Base-by-base conservation (phyloP, 2,113 vertebrate genomes). In the Mormyrus lacerda region DNA sequence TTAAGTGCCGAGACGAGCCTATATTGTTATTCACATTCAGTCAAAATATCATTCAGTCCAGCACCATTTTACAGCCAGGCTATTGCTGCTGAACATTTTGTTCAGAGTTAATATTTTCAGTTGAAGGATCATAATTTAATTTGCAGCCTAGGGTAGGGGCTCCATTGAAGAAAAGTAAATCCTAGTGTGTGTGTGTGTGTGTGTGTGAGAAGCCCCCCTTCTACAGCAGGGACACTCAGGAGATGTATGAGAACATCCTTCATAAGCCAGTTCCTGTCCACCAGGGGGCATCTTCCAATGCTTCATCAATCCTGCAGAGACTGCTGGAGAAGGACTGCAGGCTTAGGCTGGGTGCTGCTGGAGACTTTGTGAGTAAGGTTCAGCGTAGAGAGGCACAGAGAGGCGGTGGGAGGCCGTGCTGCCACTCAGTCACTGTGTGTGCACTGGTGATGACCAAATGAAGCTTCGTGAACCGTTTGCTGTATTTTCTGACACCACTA, bases 241-340 rank as follows among this genome's bases (percentile, higher is more conserved):
- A 98, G 93, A 99, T 99, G 98, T 99, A 99, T 89, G 97, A 99
- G 93, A 99, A 98, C 82, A 99, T 99, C 93, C 97, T 99, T 88
- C 98, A 99, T 92, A 99, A 99, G 91, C 96, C 97, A 0, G 93
- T 99, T 87, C 93, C 91, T 89, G 93, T 97, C 94, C 97, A 98
- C 55, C 95, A 97, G 1, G 98, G 98, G 88, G 97, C 97, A 1
- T 99, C 97, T 89, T 96, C 95, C 48, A 94, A 96, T 19, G 98
- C 98, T 51, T 98, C 97, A 96, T 96, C 97, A 87, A 97, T 99
- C 86, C 95, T 99, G 85, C 97, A 98, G 91, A 97, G 97, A 76
- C 96, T 99, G 89, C 8, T 99, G 93, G 98, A 99, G 93, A 99
- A 99, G 94, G 96, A 99, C n/a, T 94, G 97, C 89, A 96, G 96